These are phyloP conservation scores for Narcine bancroftii DNA, from an alignment of 2,113 vertebrate genomes.

Conservation along the genomic window DNA sequence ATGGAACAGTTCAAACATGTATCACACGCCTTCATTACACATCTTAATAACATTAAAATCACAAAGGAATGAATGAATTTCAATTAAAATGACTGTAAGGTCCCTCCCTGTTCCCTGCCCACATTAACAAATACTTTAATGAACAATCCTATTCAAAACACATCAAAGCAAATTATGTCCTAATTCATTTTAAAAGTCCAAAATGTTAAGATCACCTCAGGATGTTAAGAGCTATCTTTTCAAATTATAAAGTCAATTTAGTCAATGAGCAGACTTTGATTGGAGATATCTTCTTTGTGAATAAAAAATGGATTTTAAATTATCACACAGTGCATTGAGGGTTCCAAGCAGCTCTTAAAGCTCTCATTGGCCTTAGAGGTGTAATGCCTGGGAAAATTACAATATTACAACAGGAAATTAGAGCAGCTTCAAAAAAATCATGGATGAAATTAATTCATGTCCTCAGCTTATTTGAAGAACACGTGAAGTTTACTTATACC, in stretches of 20 bases:
- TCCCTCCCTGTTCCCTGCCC: background rate
- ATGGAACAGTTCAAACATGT: conserved; percentile 26
- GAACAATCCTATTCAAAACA: background rate
- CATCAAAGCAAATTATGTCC: background rate
- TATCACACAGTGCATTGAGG: background rate
- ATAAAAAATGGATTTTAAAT: conserved; percentile 18
- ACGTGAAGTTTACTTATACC: background rate
- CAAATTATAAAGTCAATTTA: conserved; percentile 22
- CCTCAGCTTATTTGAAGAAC: background rate
- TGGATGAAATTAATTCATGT: background rate
- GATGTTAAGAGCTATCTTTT: conserved; percentile 3
- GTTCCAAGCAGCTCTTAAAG: background rate
- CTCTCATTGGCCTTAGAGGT: background rate
- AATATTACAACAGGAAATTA: background rate
- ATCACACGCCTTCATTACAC: background rate
- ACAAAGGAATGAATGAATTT: background rate
- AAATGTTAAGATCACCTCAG: conserved; percentile 10
- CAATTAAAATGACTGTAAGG: conserved; percentile 12
- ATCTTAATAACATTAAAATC: conserved; percentile 15
- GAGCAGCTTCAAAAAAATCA: background rate
- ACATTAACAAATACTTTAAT: background rate
- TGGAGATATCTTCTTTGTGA: background rate
- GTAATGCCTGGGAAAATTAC: background rate
- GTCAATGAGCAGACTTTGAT: conserved; percentile 2
- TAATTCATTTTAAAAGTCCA: background rate